A percentile compares a stretch with the other conserved stretches of the same genome.
Conservation (phyloP, 2,888 invertebrate genomes). For the Panzeria rudis region DNA sequence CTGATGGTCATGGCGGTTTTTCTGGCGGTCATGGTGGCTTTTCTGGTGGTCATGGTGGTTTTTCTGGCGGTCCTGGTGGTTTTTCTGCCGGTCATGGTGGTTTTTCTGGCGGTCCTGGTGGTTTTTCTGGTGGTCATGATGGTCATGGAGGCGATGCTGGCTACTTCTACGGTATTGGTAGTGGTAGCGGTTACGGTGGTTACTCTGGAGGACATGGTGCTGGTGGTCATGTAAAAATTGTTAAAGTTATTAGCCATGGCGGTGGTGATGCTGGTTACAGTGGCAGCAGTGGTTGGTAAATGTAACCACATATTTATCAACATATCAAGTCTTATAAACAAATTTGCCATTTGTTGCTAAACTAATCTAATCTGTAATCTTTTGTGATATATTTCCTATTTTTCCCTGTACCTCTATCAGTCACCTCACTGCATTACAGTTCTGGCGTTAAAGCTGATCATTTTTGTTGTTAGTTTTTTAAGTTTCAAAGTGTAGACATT, state of each 20-base stretch:
- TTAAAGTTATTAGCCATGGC: conserved; percentile 73
- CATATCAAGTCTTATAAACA: background rate
- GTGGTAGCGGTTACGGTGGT: conserved; percentile 31
- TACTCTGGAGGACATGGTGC: conserved; percentile 38
- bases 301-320: background rate
- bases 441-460: conserved; percentile 9
- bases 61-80: conserved; percentile 41
- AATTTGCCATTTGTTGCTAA: conserved; percentile 43
- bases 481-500: conserved; percentile 72
- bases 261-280: conserved; percentile 44
- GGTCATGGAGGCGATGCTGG: conserved; percentile 59
- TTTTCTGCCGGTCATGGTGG: conserved; percentile 50
- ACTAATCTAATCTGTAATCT: conserved; percentile 38
- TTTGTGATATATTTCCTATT: conserved; percentile 65
- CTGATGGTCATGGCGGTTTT: conserved; percentile 57
- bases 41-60: conserved; percentile 26
- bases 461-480: conserved; percentile 64
- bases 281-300: conserved; percentile 55
- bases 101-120: conserved; percentile 31
- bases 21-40: conserved; percentile 58
- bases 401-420: background rate
- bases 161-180: conserved; percentile 35
- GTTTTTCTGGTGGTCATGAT: conserved; percentile 43
- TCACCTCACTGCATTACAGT: background rate
- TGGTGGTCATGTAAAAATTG: conserved; percentile 73